Base-by-base conservation (phyloP, 2,797 vertebrate genomes). In the Eulemur coronatus region DNA sequence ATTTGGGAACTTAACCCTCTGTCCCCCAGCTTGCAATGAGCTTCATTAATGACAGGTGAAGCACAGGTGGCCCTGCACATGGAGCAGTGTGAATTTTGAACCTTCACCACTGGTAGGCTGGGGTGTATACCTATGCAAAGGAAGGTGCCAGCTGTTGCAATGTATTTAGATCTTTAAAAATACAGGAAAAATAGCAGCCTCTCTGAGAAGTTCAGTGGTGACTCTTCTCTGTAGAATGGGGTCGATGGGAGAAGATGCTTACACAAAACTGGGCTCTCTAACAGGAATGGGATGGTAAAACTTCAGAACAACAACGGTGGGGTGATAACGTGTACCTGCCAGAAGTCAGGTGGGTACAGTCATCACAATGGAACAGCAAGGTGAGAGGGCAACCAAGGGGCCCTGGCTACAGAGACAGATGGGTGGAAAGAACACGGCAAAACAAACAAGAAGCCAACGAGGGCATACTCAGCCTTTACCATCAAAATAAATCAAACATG, bases 41-140 rank as follows among this genome's bases (percentile, higher is more conserved):
- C 7, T 30, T 72, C 28, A 11, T 22, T 43, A 22, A 7, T 52
- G n/a, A 30, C 72, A 33, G 30, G 13, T 15, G 57, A 35, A 38
- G 46, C 24, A 46, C 24, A 17, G 24, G 14, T 65, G 50, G 33
- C 24, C 41, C 15, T 5, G 30, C 5, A 76, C 35, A 33, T 24
- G 30, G 17, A 80, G 33, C 13, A 41, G 57, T 18, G 50, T 0
- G 0, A 8, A 15, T 38, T 46, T 33, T 61, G 57, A 70, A 63
- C 20, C 28, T 75, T 61, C 12, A 10, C n/a, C 73, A 6, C 3
- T 1, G 3, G 5, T 24, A 41, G 79, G 4, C 14, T 5, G 33
- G 46, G n/a, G 14, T 20, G 12, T 5, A 0, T 3, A 22, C 2
- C 15, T 61, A 26, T 4, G 2, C 28, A 30, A n/a, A 22, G 43